A percentile compares a stretch with the other conserved stretches of the same genome.
These are phyloP conservation scores for Brachionus rubens DNA, from an alignment of 1,140 invertebrate genomes.

Conservation along the genomic window DNA sequence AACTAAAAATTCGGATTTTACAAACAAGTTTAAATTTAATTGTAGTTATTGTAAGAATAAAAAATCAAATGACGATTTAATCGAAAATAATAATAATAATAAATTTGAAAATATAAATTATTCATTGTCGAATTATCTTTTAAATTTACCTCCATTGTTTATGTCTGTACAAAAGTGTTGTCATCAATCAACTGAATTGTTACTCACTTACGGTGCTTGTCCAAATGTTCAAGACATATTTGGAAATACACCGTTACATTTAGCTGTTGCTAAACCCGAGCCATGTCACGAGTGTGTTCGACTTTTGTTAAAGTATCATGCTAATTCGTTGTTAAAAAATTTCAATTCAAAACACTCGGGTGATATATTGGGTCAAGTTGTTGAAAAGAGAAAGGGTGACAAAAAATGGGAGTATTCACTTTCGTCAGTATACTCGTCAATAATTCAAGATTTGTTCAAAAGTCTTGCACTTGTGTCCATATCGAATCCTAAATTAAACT, in stretches of 20 bases:
- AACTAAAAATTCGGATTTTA: neutral
- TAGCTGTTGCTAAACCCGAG: conserved; percentile 19
- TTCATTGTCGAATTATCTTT: neutral
- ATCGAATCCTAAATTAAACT: neutral
- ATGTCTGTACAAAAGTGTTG: neutral
- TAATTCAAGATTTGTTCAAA: conserved; percentile 34
- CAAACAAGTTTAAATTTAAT: neutral
- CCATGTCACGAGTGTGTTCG: conserved; percentile 20
- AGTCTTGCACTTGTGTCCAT: neutral
- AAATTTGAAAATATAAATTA: neutral
- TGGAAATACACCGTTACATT: conserved; percentile 15
- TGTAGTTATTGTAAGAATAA: conserved; percentile 21
- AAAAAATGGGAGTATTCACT: conserved; percentile 10
- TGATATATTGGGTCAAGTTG: neutral
- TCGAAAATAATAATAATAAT: neutral
- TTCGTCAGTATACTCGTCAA: neutral
- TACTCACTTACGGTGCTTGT: conserved; percentile 14
- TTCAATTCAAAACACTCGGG: neutral
- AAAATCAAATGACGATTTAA: neutral
- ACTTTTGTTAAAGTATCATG: conserved; percentile 17
- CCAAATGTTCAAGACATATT: conserved; percentile 9
- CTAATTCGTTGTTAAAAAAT: neutral
- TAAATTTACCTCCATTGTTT: conserved; percentile 24
- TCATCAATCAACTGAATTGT: conserved; percentile 6
- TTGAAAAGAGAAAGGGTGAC: neutral